Evolutionary conservation across 1,140 invertebrate genomes (phyloP).

Genomic region (Stenopsyche tienmushanensis): DNA sequence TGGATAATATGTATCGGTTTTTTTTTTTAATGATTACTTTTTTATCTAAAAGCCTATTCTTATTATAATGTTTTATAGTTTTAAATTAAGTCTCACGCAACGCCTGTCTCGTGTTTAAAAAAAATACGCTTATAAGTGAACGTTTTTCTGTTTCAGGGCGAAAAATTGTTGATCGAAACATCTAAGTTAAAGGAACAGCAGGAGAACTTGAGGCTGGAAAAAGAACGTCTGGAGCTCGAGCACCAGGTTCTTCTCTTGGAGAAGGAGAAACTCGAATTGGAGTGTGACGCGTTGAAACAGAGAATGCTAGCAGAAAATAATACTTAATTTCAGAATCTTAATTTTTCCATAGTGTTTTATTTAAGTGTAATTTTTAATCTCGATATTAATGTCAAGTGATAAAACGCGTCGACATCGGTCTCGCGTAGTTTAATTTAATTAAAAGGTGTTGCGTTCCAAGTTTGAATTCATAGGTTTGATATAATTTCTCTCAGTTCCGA

Average conservation of each 20-base stretch:
- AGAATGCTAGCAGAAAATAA: too few species aligned
- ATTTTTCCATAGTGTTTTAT: not conserved
- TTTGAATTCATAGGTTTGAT: too few species aligned
- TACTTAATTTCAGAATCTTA: not conserved
- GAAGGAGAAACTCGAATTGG: constrained; percentile 32
- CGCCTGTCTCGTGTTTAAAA: not conserved
- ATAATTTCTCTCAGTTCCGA: too few species aligned
- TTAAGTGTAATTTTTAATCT: not conserved
- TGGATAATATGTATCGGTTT: too few species aligned
- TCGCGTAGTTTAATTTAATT: too few species aligned
- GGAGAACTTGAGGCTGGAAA: constrained; percentile 36
- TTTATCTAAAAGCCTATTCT: not conserved
- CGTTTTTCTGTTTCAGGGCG: constrained; percentile 35
- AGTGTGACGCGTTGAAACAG: not conserved
- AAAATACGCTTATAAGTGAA: not conserved
- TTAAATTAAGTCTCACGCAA: not conserved
- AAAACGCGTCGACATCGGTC: not conserved
- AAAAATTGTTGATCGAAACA: constrained; percentile 31
- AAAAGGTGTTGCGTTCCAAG: not conserved
- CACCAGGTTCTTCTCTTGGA: constrained; percentile 33
- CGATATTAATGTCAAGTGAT: not conserved
- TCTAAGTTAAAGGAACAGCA: constrained; percentile 35
- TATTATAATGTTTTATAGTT: not conserved
- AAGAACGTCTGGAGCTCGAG: constrained; percentile 32
- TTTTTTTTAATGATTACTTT: too few species aligned